These are phyloP conservation scores for Brenthis daphne DNA, from an alignment of 2,888 invertebrate genomes.

Conservation along the genomic window DNA sequence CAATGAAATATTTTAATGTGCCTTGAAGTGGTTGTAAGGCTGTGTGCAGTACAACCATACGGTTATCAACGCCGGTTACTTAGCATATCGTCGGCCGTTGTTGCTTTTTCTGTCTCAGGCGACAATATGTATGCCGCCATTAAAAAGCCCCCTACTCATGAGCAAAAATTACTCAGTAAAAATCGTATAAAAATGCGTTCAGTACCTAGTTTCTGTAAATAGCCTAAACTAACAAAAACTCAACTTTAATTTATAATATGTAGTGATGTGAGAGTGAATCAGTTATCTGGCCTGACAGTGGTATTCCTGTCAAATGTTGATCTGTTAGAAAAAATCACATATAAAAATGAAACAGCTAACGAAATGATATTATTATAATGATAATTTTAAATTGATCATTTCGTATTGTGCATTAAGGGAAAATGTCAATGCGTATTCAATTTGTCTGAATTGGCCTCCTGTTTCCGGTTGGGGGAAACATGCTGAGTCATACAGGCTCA, in stretches of 20 bases:
- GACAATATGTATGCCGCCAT: slow-evolving; percentile 54
- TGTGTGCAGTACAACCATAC: slow-evolving; percentile 47
- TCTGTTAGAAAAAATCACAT: too few relatives aligned
- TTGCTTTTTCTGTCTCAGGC: slow-evolving; percentile 69
- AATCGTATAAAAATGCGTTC: too few relatives aligned
- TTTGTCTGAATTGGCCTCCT: slow-evolving; percentile 12
- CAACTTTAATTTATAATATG: too few relatives aligned
- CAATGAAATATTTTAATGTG: slow-evolving; percentile 44
- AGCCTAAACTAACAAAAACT: too few relatives aligned
- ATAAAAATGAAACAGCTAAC: too few relatives aligned
- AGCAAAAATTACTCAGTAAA: slow-evolving; percentile 18
- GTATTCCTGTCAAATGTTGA: too few relatives aligned
- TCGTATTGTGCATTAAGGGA: neutral
- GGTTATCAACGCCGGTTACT: slow-evolving; percentile 73
- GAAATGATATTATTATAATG: neutral
- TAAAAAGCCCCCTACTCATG: slow-evolving; percentile 50
- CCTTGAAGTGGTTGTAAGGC: slow-evolving; percentile 50
- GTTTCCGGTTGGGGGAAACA: slow-evolving; percentile 17
- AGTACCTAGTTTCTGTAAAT: too few relatives aligned
- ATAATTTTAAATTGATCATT: slow-evolving; percentile 12
- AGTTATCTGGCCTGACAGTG: too few relatives aligned
- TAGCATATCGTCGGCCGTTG: slow-evolving; percentile 71
- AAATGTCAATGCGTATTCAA: slow-evolving; percentile 14
- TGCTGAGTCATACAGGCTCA: slow-evolving; percentile 10
- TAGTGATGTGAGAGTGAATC: too few relatives aligned